Percentiles rank a stretch among this genome's conserved stretches.
Evolutionary conservation across 2,888 invertebrate species (phyloP).

Genomic region (Cordylochernes scorpioides): DNA sequence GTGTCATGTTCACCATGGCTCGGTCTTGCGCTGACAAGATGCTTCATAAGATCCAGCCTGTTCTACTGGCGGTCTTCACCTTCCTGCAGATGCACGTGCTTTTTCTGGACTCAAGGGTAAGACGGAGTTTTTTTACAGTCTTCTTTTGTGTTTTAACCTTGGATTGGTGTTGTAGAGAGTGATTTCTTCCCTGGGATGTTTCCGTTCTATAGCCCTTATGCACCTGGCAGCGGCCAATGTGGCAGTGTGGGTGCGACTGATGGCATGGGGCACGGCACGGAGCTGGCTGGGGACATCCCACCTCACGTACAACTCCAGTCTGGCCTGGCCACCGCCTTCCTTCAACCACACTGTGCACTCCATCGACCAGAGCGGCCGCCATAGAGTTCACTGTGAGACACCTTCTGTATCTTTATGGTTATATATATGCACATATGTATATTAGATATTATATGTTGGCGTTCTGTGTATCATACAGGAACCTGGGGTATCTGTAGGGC

Average conservation of each 20-base stretch:
- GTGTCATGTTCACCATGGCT: conserved; percentile 24
- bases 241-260: conserved; percentile 28
- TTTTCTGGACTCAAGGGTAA: conserved; percentile 30
- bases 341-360: conserved; percentile 9
- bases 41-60: conserved; percentile 29
- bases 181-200: conserved; percentile 11
- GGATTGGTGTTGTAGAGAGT: conserved; percentile 20
- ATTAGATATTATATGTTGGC: too few species aligned
- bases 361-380: too few species aligned
- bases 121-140: too few species aligned
- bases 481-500: too few species aligned
- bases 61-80: conserved; percentile 30
- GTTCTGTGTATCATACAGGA: too few species aligned
- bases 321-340: conserved; percentile 6
- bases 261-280: conserved; percentile 29
- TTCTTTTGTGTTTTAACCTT: too few species aligned
- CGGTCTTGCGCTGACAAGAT: conserved; percentile 26
- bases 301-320: conserved; percentile 3
- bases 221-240: conserved; percentile 30
- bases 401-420: too few species aligned
- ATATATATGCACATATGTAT: too few species aligned
- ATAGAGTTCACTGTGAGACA: too few species aligned
- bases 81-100: conserved; percentile 32
- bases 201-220: conserved; percentile 19
- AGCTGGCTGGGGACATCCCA: conserved; percentile 25